Percentiles rank a stretch among this genome's conserved stretches.
Conservation (phyloP, 2,113 vertebrate species). For the Puntigrus tetrazona region DNA sequence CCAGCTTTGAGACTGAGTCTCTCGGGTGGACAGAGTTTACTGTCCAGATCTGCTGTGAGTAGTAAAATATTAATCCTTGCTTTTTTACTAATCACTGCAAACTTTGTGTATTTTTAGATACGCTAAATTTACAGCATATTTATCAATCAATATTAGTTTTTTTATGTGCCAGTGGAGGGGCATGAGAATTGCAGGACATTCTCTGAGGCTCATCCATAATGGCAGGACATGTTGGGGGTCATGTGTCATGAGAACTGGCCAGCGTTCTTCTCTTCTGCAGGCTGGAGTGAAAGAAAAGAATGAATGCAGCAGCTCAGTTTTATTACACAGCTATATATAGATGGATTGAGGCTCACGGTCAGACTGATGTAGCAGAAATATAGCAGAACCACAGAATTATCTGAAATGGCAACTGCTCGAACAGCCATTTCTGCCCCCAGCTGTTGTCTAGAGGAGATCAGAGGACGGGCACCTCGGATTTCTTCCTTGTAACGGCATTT, state of each 20-base stretch:
- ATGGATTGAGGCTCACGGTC: constrained; percentile 38
- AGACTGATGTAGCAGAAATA: constrained; percentile 19
- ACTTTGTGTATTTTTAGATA: background rate
- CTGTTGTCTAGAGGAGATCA: constrained; percentile 24
- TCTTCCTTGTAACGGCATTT: background rate
- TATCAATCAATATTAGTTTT: background rate
- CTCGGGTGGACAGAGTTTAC: background rate
- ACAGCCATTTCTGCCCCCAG: background rate
- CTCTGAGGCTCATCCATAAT: constrained; percentile 28
- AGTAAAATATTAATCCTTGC: background rate
- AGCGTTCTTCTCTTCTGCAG: constrained; percentile 39
- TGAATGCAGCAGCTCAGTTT: constrained; percentile 19
- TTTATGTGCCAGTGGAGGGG: background rate
- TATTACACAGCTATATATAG: constrained; percentile 58
- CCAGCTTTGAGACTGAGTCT: background rate
- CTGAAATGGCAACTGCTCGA: background rate
- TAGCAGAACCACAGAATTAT: background rate
- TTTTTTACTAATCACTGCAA: background rate
- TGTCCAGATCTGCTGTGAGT: background rate
- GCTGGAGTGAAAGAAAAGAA: constrained; percentile 51
- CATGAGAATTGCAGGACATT: constrained; percentile 21
- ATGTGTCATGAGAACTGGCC: constrained; percentile 67
- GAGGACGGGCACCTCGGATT: background rate
- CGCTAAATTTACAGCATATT: background rate
- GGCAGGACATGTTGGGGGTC: constrained; percentile 67